phyloP scores from a whole-genome alignment of 2,888 invertebrate genomes.

The Leptinotarsa rubiginosa region DNA sequence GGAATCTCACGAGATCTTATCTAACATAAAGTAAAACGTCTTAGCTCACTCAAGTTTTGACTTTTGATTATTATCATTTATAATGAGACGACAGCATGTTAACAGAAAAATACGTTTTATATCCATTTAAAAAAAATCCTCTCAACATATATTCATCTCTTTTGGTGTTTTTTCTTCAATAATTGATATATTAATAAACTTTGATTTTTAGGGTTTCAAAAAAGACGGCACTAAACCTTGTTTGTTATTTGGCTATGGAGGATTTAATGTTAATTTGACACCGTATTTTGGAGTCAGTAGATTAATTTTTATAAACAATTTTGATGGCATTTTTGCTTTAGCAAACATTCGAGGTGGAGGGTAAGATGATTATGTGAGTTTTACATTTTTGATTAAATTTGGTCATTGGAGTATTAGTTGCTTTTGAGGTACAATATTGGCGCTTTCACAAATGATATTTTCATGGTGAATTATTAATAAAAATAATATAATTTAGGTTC shows the following conservation, averaged over 20 bases:
- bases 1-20: too few species aligned
- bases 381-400: neutral
- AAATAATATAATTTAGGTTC: neutral
- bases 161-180: neutral
- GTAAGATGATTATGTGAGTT: conserved; percentile 67
- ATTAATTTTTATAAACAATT: conserved; percentile 88
- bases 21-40: too few species aligned
- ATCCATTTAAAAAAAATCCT: too few species aligned
- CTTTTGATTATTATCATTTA: too few species aligned
- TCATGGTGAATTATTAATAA: neutral
- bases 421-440: too few species aligned
- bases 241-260: conserved; percentile 95
- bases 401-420: neutral
- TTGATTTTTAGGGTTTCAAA: conserved; percentile 70
- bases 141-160: too few species aligned
- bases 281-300: conserved; percentile 91
- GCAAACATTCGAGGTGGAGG: conserved; percentile 97
- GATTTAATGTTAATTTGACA: conserved; percentile 93
- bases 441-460: too few species aligned
- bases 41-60: too few species aligned
- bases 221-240: conserved; percentile 82
- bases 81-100: too few species aligned
- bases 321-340: conserved; percentile 89
- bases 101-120: too few species aligned
- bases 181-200: neutral